Base-by-base conservation (phyloP, 2,888 invertebrate genomes). In the Eledone cirrhosa region DNA sequence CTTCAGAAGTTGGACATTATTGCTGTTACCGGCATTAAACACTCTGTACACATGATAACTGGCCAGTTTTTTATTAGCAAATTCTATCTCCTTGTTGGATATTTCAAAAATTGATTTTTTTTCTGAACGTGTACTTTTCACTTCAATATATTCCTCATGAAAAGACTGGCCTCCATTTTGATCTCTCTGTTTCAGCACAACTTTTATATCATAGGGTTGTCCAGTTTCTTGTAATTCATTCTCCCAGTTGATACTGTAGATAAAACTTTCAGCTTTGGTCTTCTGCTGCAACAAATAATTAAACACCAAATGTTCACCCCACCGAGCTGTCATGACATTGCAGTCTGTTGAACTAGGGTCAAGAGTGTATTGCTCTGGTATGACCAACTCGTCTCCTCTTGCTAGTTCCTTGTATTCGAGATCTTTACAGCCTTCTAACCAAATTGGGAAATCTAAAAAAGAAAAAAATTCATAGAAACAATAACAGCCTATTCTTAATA, bases 21-120 rank as follows among this genome's bases (percentile, higher is more conserved):
- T 82, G 2, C 81, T 80, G 53, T 86, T 81, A 3, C 89, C 88
- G 0, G 88, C 89, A 81, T 87, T 88, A 78, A 87, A 90, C 31
- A 90, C 86, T 22, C 90, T 82, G 80, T 88, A 90, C 19, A 90
- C 84, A 78, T 89, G 87, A 79, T 85, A 90, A n/a, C 83, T 81
- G 24, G 85, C 85, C 27, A 83, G 83, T 29, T 85, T 80, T 48
- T 87, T 84, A 13, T 84, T 80, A 0, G 90, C 90, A 84, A 88
- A 89, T 78, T 86, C 81, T 11, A 90, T 81, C 82, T 90, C 87
- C 19, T 84, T 85, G 7, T 85, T 81, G 8, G 89, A 90, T n/a
- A 90, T 87, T 76, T 86, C 87, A 82, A 89, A 89, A 63, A 87
- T 83, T 53, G 87, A 87, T 79, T 89, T 90, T 31, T 84, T 81